Percentiles rank a stretch among this genome's conserved stretches.
phyloP scores from a whole-genome alignment of 2,113 vertebrate genomes.

The Plestiodon gilberti region DNA sequence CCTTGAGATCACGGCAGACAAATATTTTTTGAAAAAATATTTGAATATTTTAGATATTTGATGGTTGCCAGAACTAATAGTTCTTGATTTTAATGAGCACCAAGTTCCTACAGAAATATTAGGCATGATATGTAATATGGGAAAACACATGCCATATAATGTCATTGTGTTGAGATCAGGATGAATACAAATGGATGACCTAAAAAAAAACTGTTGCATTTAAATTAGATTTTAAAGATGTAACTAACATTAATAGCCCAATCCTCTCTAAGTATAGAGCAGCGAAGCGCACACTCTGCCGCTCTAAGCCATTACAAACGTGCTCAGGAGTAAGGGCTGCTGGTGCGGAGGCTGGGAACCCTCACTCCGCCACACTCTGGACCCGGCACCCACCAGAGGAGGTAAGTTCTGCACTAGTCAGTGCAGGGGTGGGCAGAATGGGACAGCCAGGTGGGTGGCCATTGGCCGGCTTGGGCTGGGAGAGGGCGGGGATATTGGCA shows the following conservation, averaged over 20 bases:
- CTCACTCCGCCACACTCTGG: no score
- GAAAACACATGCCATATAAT: background rate
- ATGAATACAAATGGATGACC: background rate
- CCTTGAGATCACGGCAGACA: slow-evolving; percentile 9
- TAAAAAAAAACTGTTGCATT: background rate
- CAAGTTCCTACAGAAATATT: background rate
- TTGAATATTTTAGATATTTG: slow-evolving; percentile 14
- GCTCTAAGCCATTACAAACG: no score
- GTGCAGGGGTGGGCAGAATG: no score
- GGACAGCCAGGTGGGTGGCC: no score
- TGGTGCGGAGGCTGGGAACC: no score
- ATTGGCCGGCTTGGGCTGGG: no score
- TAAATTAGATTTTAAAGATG: background rate
- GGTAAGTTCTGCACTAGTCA: no score
- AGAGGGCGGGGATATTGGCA: no score
- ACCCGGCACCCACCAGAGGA: no score
- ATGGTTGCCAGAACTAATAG: background rate
- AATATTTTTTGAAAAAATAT: slow-evolving; percentile 12
- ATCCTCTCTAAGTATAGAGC: no score
- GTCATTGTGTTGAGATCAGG: background rate
- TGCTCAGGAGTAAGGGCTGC: no score
- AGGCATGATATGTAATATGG: background rate
- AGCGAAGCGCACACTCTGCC: no score
- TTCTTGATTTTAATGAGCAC: background rate
- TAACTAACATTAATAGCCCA: background rate